A percentile compares a stretch with the other conserved stretches of the same genome.
Conservation (phyloP, 2,113 vertebrate species). For the Sigmodon hispidus region DNA sequence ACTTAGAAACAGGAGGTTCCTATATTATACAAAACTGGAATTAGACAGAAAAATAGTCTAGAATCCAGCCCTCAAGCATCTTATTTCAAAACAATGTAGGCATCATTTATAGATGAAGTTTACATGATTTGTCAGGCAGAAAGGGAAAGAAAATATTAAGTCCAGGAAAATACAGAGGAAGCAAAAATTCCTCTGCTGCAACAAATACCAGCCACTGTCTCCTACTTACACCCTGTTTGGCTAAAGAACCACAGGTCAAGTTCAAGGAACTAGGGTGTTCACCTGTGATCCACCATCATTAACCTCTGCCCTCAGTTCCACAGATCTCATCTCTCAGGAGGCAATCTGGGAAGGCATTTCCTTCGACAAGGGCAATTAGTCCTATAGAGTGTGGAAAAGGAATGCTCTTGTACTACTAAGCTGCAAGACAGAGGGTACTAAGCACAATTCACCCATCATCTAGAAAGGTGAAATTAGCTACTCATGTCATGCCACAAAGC, state of each 20-base stretch:
- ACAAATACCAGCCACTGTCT: neutral
- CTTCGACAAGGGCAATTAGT: slow-evolving; percentile 29
- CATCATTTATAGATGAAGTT: slow-evolving; percentile 28
- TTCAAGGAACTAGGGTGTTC: neutral
- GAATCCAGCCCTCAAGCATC: slow-evolving; percentile 30
- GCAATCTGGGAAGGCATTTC: neutral
- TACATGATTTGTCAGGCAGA: neutral
- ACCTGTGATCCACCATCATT: slow-evolving; percentile 38
- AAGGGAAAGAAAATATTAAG: slow-evolving; percentile 46
- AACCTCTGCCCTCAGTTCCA: slow-evolving; percentile 41
- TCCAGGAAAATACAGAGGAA: neutral
- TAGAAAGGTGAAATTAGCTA: slow-evolving; percentile 28
- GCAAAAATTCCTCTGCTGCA: neutral
- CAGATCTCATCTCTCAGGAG: slow-evolving; percentile 46
- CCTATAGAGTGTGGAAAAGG: neutral
- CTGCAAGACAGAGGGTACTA: neutral
- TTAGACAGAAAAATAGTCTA: slow-evolving; percentile 19
- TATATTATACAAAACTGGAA: slow-evolving; percentile 10
- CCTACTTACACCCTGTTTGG: neutral
- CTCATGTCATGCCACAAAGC: neutral
- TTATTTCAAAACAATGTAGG: slow-evolving; percentile 42
- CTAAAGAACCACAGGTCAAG: neutral
- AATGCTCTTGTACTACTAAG: slow-evolving; percentile 22
- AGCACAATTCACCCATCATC: neutral
- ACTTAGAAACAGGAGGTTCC: slow-evolving; percentile 32